Conservation (phyloP, 2,888 invertebrate species). For the Patella pellucida region DNA sequence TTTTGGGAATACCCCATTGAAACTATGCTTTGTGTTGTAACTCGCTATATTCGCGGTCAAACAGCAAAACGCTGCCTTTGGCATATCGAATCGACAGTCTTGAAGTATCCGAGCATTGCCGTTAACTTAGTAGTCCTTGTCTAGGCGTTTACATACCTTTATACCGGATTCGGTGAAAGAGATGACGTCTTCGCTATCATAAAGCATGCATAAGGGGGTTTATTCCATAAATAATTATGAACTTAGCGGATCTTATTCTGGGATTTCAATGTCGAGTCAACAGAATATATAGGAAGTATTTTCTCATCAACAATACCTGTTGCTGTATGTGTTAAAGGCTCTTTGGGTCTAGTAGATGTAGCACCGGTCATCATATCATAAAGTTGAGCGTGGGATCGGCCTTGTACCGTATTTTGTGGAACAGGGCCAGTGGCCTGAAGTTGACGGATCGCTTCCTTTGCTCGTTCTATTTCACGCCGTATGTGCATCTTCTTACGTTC, state of each 20-base stretch:
- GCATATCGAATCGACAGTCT: slow-evolving; percentile 21
- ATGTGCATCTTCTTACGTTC: too few relatives aligned
- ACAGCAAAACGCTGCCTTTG: slow-evolving; percentile 26
- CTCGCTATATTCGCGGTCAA: slow-evolving; percentile 27
- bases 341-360: too few relatives aligned
- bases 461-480: too few relatives aligned
- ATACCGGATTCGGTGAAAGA: not conserved
- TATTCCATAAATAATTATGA: not conserved
- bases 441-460: too few relatives aligned
- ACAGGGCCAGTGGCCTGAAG: too few relatives aligned
- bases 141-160: not conserved
- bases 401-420: too few relatives aligned
- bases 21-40: slow-evolving; percentile 18
- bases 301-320: too few relatives aligned
- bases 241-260: not conserved
- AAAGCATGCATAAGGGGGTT: not conserved
- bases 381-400: too few relatives aligned
- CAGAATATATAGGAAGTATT: too few relatives aligned
- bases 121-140: not conserved
- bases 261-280: not conserved
- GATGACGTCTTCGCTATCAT: not conserved
- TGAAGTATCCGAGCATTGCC: slow-evolving; percentile 14
- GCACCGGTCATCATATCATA: too few relatives aligned
- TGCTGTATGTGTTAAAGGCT: too few relatives aligned
- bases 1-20: slow-evolving; percentile 16